phyloP scores from a whole-genome alignment of 2,113 vertebrate species.

The Falco punctatus region DNA sequence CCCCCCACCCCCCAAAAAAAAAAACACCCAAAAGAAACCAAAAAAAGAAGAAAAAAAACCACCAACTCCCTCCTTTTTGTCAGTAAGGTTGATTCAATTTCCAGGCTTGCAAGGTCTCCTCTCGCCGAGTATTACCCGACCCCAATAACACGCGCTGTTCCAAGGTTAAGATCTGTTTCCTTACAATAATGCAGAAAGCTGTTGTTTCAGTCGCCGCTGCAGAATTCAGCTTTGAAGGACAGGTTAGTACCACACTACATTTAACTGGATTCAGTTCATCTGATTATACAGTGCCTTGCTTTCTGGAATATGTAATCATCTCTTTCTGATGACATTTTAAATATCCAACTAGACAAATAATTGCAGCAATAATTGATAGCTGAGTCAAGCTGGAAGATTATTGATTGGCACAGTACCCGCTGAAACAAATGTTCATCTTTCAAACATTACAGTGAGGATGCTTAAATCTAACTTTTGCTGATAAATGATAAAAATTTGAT shows the following conservation, averaged over 20 bases:
- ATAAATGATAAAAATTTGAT: slow-evolving; percentile 80
- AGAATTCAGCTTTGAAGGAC: slow-evolving; percentile 82
- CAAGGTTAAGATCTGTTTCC: slow-evolving; percentile 74
- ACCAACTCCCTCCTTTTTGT: slow-evolving; percentile 55
- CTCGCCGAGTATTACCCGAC: slow-evolving; percentile 56
- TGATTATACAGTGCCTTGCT: slow-evolving; percentile 82
- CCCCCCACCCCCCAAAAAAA: not conserved
- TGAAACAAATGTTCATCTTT: slow-evolving; percentile 81
- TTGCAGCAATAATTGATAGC: slow-evolving; percentile 89
- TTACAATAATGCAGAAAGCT: slow-evolving; percentile 66
- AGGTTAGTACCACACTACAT: slow-evolving; percentile 79
- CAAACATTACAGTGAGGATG: slow-evolving; percentile 77
- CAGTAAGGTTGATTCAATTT: slow-evolving; percentile 74
- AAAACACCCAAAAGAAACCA: not conserved
- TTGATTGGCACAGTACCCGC: slow-evolving; percentile 83
- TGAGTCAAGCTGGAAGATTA: slow-evolving; percentile 79
- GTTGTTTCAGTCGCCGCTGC: slow-evolving; percentile 63
- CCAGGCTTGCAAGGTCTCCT: slow-evolving; percentile 74
- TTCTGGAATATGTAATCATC: slow-evolving; percentile 87
- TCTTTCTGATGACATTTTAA: slow-evolving; percentile 91
- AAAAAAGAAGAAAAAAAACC: not conserved
- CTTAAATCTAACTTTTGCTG: slow-evolving; percentile 82
- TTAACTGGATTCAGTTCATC: slow-evolving; percentile 83
- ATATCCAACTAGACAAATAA: slow-evolving; percentile 88
- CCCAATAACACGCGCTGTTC: slow-evolving; percentile 41